Percentiles rank a stretch among this genome's conserved stretches.
These are phyloP conservation scores for Eilema caniola DNA, from an alignment of 2,888 invertebrate genomes.

Conservation along the genomic window DNA sequence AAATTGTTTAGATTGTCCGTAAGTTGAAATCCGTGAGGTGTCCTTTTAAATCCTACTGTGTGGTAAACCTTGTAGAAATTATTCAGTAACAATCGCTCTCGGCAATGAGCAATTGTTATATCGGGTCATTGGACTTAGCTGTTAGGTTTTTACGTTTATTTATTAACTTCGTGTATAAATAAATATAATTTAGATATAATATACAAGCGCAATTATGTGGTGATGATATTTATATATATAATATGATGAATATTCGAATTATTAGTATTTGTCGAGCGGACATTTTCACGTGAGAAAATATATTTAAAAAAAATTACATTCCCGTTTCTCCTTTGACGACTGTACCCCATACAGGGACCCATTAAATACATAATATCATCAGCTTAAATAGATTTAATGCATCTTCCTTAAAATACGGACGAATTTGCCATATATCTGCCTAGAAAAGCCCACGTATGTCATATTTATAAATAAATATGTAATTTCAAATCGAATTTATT, in stretches of 20 bases:
- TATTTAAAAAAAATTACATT: too few relatives aligned
- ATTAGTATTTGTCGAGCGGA: too few relatives aligned
- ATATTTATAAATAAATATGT: too few relatives aligned
- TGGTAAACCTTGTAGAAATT: constrained; percentile 28
- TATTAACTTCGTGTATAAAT: constrained; percentile 22
- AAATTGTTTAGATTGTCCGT: background rate
- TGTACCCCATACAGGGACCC: too few relatives aligned
- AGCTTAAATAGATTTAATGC: too few relatives aligned
- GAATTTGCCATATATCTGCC: too few relatives aligned
- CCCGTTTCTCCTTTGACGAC: too few relatives aligned
- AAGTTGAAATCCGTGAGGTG: background rate
- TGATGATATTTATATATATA: background rate
- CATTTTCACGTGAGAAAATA: too few relatives aligned
- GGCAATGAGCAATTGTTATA: constrained; percentile 32
- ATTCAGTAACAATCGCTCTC: constrained; percentile 34
- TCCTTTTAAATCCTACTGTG: background rate
- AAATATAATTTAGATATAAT: constrained; percentile 8
- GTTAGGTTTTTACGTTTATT: constrained; percentile 33
- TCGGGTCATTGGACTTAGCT: constrained; percentile 42
- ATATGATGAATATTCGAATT: background rate
- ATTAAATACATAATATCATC: too few relatives aligned
- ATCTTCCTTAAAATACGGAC: too few relatives aligned
- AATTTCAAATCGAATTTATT: too few relatives aligned
- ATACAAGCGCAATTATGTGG: background rate
- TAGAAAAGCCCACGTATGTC: too few relatives aligned